Conservation (phyloP, 2,888 invertebrate species). For the Polymixis lichenea region DNA sequence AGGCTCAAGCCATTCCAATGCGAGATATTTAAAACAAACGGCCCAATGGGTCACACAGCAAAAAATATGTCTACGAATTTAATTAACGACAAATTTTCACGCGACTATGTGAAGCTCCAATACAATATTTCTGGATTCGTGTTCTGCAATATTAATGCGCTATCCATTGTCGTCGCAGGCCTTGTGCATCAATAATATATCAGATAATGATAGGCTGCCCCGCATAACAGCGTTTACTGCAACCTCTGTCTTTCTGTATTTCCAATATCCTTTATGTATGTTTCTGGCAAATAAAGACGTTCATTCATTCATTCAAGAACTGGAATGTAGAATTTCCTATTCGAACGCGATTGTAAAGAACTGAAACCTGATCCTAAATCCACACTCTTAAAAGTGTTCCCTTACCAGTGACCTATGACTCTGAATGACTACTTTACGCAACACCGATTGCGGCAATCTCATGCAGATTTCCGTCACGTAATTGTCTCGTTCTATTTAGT, state of each 20-base stretch:
- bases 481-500: slow-evolving; percentile 54
- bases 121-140: slow-evolving; percentile 16
- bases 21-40: slow-evolving; percentile 54
- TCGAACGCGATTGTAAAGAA: neutral
- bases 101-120: slow-evolving; percentile 7
- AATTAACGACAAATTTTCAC: slow-evolving; percentile 30
- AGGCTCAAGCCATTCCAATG: slow-evolving; percentile 53
- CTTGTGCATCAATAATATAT: slow-evolving; percentile 47
- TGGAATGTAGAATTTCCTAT: no score
- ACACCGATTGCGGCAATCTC: slow-evolving; percentile 20
- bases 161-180: slow-evolving; percentile 17
- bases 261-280: no score
- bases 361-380: neutral
- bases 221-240: slow-evolving; percentile 30
- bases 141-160: slow-evolving; percentile 31
- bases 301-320: no score
- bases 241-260: slow-evolving; percentile 14
- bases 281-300: no score
- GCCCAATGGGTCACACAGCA: slow-evolving; percentile 12
- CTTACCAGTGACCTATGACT: neutral
- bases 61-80: slow-evolving; percentile 19
- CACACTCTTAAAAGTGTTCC: neutral
- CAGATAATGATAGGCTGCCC: slow-evolving; percentile 46
- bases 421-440: slow-evolving; percentile 20
- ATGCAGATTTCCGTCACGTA: slow-evolving; percentile 29